Conservation (phyloP, 1,140 invertebrate species). For the Popillia japonica region DNA sequence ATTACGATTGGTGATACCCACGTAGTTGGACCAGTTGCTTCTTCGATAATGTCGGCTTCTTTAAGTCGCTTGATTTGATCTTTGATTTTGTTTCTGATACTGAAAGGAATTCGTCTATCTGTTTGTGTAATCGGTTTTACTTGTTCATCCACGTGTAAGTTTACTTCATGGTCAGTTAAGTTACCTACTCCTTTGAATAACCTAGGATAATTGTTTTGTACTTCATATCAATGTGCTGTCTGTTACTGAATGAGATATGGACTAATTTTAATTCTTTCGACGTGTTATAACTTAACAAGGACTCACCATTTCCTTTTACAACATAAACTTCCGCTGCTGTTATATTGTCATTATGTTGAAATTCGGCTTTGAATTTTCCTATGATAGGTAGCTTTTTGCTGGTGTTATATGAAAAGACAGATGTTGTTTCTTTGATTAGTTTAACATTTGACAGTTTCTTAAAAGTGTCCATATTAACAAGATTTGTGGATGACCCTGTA, state of each 20-base stretch:
- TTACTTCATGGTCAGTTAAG: not conserved
- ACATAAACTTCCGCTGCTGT: not conserved
- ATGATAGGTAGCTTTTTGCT: not conserved
- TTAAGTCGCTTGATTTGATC: slow-evolving; percentile 36
- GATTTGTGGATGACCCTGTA: no score
- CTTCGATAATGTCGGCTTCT: slow-evolving; percentile 46
- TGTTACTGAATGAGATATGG: not conserved
- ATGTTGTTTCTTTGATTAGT: not conserved
- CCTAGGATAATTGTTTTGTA: not conserved
- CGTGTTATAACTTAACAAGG: not conserved
- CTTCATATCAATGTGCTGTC: not conserved
- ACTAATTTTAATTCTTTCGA: not conserved
- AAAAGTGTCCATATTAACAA: no score
- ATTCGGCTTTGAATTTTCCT: not conserved
- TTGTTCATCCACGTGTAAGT: slow-evolving; percentile 23
- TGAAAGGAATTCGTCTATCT: slow-evolving; percentile 37
- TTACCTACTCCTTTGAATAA: slow-evolving; percentile 4
- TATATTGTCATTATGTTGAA: not conserved
- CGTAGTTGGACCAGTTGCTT: slow-evolving; percentile 50
- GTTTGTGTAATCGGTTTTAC: slow-evolving; percentile 27
- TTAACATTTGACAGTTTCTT: no score
- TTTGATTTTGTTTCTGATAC: slow-evolving; percentile 35
- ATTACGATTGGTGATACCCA: slow-evolving; percentile 48
- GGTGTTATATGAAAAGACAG: not conserved
- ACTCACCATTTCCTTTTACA: not conserved